These are phyloP conservation scores for Sphecodes monilicornis DNA, from an alignment of 2,888 invertebrate species.

Conservation along the genomic window DNA sequence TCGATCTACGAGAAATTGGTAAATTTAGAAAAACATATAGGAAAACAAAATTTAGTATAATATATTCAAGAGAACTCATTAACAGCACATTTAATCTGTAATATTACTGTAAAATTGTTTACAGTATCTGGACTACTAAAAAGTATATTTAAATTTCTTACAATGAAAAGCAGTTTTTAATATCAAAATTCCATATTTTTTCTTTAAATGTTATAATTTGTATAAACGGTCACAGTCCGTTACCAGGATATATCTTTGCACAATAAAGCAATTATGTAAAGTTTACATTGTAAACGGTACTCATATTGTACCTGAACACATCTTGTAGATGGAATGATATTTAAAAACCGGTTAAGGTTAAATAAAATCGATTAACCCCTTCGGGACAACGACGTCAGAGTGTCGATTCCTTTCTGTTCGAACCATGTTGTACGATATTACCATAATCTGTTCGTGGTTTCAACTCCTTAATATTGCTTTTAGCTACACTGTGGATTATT, in stretches of 20 bases:
- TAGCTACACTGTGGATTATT: background rate
- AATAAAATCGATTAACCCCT: background rate
- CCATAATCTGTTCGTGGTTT: background rate
- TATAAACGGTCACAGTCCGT: background rate
- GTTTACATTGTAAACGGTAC: no score
- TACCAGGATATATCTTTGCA: background rate
- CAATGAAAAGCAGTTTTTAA: background rate
- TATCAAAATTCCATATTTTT: no score
- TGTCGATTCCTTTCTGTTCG: background rate
- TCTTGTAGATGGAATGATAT: background rate
- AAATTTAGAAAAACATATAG: no score
- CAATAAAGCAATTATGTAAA: background rate
- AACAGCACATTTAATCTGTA: no score
- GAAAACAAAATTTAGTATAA: no score
- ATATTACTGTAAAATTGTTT: no score
- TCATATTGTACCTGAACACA: background rate
- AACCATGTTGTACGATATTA: background rate
- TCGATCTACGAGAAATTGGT: no score
- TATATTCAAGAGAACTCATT: no score
- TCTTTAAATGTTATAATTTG: background rate
- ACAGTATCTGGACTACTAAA: background rate
- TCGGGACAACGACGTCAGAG: background rate
- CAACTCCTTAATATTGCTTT: no score
- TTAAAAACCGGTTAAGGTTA: background rate
- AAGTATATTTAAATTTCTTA: background rate